Evolutionary conservation across 2,113 vertebrate species (phyloP), one percentile per base, ranked within the genome.

Genomic region (Ia io): DNA sequence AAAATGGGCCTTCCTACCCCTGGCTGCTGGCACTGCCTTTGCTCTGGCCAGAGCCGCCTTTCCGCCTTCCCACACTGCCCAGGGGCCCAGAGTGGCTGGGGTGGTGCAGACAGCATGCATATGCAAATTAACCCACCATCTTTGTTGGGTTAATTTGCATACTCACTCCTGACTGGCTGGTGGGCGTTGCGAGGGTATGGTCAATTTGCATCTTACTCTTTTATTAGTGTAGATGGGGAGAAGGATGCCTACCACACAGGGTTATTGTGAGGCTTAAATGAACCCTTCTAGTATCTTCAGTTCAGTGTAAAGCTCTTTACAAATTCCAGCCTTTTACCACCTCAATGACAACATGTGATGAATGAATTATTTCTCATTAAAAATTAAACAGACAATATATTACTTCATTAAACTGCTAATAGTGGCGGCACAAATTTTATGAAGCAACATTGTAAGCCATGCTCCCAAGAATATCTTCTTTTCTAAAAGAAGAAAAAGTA

Each of bases 401-500:
- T 44, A 53, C 82, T 32, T 78, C 42, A 61, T 9, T 12, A 61
- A 86, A 67, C 30, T 67, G 25, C 37, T 51, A 67, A 76, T 1
- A 63, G 56, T 28, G 1, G 9, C 32, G 44, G 47, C 17, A 53
- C 59, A 56, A 6, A 40, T 76, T 76, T 37, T 70, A 63, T 61
- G 53, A 94, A 79, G 28, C 51, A 73, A 53, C 28, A 59, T 6
- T 49, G 4, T 76, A 63, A 70, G 28, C 30, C 32, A 51, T 22
- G 49, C 16, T 83, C 87, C 17, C 20, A 84, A 40, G 56, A 85
- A 37, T 32, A 35, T 30, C 6, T 79, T 94, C n/a, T 37, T 77
- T 80, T 80, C 6, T 25, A 59, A 94, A 89, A 71, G 37, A 90
- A 44, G 25, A 51, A 90, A 93, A 94, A n/a, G 22, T 42, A 84